phyloP scores from a whole-genome alignment of 2,113 vertebrate genomes.

The Calidris pygmaea region DNA sequence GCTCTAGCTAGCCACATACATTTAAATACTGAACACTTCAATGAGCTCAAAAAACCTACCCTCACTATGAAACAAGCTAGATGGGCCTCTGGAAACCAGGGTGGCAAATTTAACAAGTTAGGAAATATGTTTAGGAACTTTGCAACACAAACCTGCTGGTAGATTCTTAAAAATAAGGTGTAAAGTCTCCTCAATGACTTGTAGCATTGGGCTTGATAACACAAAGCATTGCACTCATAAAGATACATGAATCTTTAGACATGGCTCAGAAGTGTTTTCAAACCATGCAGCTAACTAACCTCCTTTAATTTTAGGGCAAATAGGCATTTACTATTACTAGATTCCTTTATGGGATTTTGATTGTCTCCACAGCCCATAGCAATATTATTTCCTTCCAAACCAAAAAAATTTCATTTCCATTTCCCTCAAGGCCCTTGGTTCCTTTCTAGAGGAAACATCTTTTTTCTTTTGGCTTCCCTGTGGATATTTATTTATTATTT shows the following conservation, averaged over 20 bases:
- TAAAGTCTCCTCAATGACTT: neutral
- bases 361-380: neutral
- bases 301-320: neutral
- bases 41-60: neutral
- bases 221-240: neutral
- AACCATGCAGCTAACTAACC: neutral
- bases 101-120: neutral
- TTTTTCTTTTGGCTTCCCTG: neutral
- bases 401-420: neutral
- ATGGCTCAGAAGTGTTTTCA: neutral
- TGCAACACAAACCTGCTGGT: neutral
- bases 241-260: neutral
- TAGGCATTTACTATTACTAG: neutral
- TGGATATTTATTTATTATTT: neutral
- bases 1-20: neutral
- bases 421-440: neutral
- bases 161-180: neutral
- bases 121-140: neutral
- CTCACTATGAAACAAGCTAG: neutral
- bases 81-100: neutral
- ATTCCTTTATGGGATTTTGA: neutral
- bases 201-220: neutral
- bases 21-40: neutral
- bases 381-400: neutral
- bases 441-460: neutral